Evolutionary conservation across 2,797 vertebrate species (phyloP).

Genomic region (Cyprinella venusta): DNA sequence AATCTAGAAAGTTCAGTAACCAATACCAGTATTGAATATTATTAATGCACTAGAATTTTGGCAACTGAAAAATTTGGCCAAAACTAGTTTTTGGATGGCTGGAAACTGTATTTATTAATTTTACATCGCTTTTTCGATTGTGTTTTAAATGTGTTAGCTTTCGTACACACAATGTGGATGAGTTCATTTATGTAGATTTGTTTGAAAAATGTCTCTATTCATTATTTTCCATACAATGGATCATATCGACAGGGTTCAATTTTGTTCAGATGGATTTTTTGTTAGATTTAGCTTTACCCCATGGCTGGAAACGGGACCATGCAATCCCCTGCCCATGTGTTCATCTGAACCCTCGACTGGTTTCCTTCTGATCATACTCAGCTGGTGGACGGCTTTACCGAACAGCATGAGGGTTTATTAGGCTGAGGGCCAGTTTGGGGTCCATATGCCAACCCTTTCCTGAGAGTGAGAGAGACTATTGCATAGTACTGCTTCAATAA

Average conservation of each 20-base stretch:
- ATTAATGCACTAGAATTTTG: background rate
- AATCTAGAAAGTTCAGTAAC: background rate
- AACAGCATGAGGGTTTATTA: slow-evolving; percentile 8
- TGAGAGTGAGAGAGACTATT: background rate
- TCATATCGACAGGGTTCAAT: background rate
- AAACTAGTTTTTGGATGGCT: no score
- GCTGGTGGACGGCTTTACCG: background rate
- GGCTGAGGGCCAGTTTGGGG: slow-evolving; percentile 8
- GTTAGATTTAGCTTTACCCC: background rate
- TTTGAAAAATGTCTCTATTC: background rate
- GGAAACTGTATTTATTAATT: no score
- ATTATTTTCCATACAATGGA: background rate
- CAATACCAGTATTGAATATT: background rate
- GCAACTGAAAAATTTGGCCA: background rate
- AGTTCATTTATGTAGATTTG: background rate
- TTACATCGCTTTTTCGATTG: no score
- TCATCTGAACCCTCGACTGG: background rate
- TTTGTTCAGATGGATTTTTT: background rate
- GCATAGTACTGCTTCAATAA: background rate
- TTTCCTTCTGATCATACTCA: slow-evolving; percentile 23
- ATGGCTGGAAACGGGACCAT: background rate
- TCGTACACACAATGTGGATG: no score
- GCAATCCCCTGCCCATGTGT: slow-evolving; percentile 4
- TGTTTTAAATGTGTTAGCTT: background rate
- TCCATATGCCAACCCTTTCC: slow-evolving; percentile 20